Percentiles rank a stretch among this genome's conserved stretches.
These are phyloP conservation scores for Drosophila pseudoananassae DNA, from an alignment of 1,140 invertebrate species.

Conservation along the genomic window DNA sequence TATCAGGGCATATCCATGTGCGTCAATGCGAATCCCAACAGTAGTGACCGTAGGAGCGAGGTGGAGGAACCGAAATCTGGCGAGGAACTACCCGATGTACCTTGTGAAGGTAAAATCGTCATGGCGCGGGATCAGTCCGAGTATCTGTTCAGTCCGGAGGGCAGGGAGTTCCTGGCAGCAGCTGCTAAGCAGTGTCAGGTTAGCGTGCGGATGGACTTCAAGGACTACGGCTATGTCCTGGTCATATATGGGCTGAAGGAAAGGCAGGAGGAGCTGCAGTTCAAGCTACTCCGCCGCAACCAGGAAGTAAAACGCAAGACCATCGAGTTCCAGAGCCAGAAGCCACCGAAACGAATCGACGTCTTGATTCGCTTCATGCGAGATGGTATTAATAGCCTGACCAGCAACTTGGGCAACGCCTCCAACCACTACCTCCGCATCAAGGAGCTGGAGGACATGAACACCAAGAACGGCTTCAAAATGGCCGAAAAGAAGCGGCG, in stretches of 20 bases:
- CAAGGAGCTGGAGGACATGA: slow-evolving; percentile 83
- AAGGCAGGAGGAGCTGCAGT: slow-evolving; percentile 85
- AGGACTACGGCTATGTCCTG: slow-evolving; percentile 83
- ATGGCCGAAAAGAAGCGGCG: slow-evolving; percentile 81
- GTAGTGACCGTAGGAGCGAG: not conserved
- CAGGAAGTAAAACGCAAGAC: slow-evolving; percentile 61
- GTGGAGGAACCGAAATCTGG: not conserved
- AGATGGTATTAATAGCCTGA: slow-evolving; percentile 64
- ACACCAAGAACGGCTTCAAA: slow-evolving; percentile 84
- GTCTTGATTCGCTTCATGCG: slow-evolving; percentile 68
- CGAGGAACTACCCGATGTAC: slow-evolving; percentile 40
- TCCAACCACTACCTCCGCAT: slow-evolving; percentile 84
- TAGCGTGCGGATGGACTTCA: slow-evolving; percentile 77
- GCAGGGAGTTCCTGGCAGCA: slow-evolving; percentile 81
- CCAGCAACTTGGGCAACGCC: slow-evolving; percentile 79
- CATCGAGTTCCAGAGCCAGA: slow-evolving; percentile 64
- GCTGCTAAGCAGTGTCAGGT: slow-evolving; percentile 83
- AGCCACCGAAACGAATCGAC: slow-evolving; percentile 63
- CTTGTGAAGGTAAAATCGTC: slow-evolving; percentile 84
- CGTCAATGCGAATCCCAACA: slow-evolving; percentile 30
- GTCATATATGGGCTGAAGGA: slow-evolving; percentile 84
- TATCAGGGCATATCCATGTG: slow-evolving; percentile 69
- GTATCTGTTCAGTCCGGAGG: slow-evolving; percentile 84
- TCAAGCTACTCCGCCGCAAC: slow-evolving; percentile 73
- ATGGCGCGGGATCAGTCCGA: slow-evolving; percentile 84